Conservation (phyloP, 2,888 invertebrate genomes). For the Epinotia demarniana region DNA sequence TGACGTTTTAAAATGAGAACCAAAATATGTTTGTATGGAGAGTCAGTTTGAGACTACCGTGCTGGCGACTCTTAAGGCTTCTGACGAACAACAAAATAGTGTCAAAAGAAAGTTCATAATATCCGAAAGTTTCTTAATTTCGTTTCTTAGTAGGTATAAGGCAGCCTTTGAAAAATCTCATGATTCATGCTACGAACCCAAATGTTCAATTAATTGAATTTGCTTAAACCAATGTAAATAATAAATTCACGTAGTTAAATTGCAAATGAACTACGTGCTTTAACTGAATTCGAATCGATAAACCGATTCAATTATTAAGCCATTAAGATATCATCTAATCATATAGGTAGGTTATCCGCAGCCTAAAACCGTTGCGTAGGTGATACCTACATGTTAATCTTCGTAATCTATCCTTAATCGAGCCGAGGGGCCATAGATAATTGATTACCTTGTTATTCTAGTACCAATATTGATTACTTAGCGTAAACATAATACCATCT, state of each 20-base stretch:
- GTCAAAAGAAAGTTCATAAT: no score
- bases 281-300: neutral
- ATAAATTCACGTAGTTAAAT: neutral
- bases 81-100: no score
- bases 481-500: neutral
- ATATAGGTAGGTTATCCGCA: neutral
- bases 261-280: neutral
- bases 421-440: neutral
- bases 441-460: slow-evolving; percentile 9
- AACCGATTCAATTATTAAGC: neutral
- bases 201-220: no score
- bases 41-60: no score
- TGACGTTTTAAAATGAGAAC: no score
- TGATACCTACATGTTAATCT: slow-evolving; percentile 1
- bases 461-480: slow-evolving; percentile 1
- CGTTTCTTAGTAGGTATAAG: no score
- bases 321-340: neutral
- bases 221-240: no score
- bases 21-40: no score
- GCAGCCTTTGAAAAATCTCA: no score
- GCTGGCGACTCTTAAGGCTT: no score
- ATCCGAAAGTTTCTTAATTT: no score
- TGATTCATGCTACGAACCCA: no score
- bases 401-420: slow-evolving; percentile 18
- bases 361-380: slow-evolving; percentile 12